Evolutionary conservation across 1,140 invertebrate genomes (phyloP), one percentile per base, ranked within the genome.

Genomic region (Brachionus rotundiformis): DNA sequence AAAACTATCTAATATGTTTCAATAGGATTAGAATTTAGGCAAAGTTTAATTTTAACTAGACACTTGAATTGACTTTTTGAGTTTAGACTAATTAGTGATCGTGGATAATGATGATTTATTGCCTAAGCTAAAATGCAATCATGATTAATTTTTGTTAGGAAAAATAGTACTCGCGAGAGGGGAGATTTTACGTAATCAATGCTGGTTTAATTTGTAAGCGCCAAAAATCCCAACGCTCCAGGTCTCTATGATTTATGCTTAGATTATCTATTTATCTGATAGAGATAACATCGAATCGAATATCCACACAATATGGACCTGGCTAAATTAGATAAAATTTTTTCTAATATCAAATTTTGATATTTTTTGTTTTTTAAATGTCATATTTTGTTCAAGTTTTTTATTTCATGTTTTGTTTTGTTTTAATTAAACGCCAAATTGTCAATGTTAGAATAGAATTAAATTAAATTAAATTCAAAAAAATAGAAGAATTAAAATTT

Each of bases 331-430:
- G 19, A 54, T 19, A 25, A 54, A 54, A 54, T 16, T n/a, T n/a
- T n/a, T n/a, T 19, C 47, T 54, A 54, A 54, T 54, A 54, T 54
- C 47, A 54, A 19, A 54, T 54, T 54, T 54, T 54, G 47, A 16
- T 54, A 54, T 49, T 54, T 16, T 39, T 39, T 39, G 7, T 36
- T 36, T 36, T 16, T 49, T 19, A 54, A 54, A 54, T 54, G 47
- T 54, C 16, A 19, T n/a, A 54, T 7, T 54, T 2, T 19, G 47
- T 8, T 23, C 19, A n/a, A 16, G 19, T 25, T 19, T 54, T 54
- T 54, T 7, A 19, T 54, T 54, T 25, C 39, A 41, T 41, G 39
- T 5, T 11, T 41, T 41, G 39, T 11, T 41, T 39, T 10, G 11
- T 39, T 39, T 39, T 5, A n/a, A n/a, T n/a, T n/a, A n/a, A n/a